Base-by-base conservation (phyloP, 2,797 vertebrate species). In the Buceros bicornis region DNA sequence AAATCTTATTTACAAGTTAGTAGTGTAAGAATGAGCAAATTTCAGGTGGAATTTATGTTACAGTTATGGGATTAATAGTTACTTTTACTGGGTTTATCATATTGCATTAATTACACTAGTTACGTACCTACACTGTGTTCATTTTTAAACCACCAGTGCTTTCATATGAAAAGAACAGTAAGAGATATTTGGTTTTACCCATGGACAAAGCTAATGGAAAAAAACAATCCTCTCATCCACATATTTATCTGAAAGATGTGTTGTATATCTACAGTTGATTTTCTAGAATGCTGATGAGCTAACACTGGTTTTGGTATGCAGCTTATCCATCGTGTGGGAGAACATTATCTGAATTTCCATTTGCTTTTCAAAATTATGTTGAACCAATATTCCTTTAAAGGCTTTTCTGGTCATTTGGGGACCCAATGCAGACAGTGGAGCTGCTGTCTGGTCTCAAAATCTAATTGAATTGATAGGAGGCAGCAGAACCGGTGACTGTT, bases 271-370 rank as follows among this genome's bases (percentile, higher is more conserved):
- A 96, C 84, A 62, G 89, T 71, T 97, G 95, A 95, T 95, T 95
- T 97, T 95, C 60, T 83, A 85, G 95, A 95, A 96, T 87, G 92
- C 95, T 96, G 95, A 95, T 97, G 94, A 94, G 84, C 91, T 95
- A 92, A 96, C 95, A 94, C 82, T 28, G 10, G 33, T 96, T 95
- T 92, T 95, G 94, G 91, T 94, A 95, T 95, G 79, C 87, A 89
- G 84, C 88, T 94, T 90, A 92, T 92, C 83, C 87, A 73, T 82
- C 80, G 4, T 85, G 91, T 67, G 33, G 72, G 85, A 94, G 95
- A 91, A 96, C 84, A 10, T 94, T 87, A 81, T 79, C 76, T 95
- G 95, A 94, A 96, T 95, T 95, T 93, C 94, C 95, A 97, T 93
- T 94, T 93, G 81, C 79, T 93, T 86, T 78, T 93, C 76, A 71